A percentile compares a stretch with the other conserved stretches of the same genome.
These are phyloP conservation scores for Noctua fimbriata DNA, from an alignment of 2,888 invertebrate species.

Conservation along the genomic window DNA sequence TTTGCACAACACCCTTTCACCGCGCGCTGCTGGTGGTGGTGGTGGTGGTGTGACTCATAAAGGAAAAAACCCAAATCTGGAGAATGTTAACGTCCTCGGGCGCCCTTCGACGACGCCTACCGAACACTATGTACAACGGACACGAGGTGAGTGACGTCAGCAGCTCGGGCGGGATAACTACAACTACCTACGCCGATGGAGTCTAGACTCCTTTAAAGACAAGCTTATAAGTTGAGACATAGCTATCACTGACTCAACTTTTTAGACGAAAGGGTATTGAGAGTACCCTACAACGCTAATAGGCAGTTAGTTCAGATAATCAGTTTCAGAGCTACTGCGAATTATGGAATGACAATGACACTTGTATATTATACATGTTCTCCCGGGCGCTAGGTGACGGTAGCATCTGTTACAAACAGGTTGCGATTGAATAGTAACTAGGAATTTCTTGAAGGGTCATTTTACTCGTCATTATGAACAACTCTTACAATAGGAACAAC, in stretches of 20 bases:
- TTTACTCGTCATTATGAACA: neutral
- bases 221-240: neutral
- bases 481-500: neutral
- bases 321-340: neutral
- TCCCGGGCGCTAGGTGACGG: neutral
- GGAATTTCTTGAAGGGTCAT: neutral
- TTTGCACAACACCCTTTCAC: conserved; percentile 78
- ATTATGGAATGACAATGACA: neutral
- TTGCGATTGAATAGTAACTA: neutral
- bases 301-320: neutral
- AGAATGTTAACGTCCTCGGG: conserved; percentile 66
- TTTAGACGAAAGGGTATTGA: neutral
- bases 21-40: conserved; percentile 10
- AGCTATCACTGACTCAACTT: neutral
- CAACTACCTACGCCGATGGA: neutral
- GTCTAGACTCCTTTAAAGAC: neutral
- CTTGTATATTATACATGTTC: neutral
- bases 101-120: conserved; percentile 47
- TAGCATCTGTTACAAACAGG: neutral
- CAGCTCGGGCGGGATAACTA: neutral
- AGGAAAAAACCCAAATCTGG: conserved; percentile 69
- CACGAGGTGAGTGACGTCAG: conserved; percentile 23
- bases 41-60: conserved; percentile 57
- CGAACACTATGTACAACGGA: neutral
- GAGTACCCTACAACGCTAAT: neutral